Conservation (phyloP, 2,113 vertebrate genomes). For the Lophotis ruficrista region DNA sequence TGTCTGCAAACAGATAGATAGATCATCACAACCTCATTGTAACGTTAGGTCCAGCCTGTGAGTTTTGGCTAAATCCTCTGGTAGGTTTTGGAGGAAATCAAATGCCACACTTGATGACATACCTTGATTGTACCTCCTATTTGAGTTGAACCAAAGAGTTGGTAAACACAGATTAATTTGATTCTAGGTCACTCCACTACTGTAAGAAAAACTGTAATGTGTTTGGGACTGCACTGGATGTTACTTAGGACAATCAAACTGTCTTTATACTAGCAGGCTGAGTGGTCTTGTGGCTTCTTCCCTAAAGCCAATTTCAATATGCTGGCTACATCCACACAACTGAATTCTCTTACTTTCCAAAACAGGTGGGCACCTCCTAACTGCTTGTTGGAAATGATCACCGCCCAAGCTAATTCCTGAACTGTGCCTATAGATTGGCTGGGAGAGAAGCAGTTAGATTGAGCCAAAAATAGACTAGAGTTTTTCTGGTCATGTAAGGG, state of each 20-base stretch:
- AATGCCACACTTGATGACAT: not conserved
- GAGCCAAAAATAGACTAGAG: not conserved
- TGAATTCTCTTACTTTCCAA: not conserved
- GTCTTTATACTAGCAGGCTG: not conserved
- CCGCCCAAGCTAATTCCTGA: not conserved
- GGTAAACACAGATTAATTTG: not conserved
- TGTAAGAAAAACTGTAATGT: not conserved
- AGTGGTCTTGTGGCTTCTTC: not conserved
- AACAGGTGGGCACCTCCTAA: not conserved
- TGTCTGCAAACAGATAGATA: not conserved
- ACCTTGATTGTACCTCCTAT: not conserved
- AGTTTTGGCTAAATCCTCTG: not conserved
- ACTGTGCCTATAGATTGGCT: not conserved
- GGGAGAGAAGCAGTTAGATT: not conserved
- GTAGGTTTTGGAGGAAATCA: not conserved
- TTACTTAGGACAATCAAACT: not conserved
- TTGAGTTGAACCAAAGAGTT: not conserved
- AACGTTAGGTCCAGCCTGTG: not conserved
- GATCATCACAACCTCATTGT: not conserved
- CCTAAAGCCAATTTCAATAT: not conserved
- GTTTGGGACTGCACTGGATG: not conserved
- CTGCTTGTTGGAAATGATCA: not conserved
- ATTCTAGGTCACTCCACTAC: not conserved
- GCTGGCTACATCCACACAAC: not conserved
- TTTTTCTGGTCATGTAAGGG: not conserved